Percentiles rank a stretch among this genome's conserved stretches.
These are phyloP conservation scores for Aptenodytes patagonicus DNA, from an alignment of 2,113 vertebrate species.

Conservation along the genomic window DNA sequence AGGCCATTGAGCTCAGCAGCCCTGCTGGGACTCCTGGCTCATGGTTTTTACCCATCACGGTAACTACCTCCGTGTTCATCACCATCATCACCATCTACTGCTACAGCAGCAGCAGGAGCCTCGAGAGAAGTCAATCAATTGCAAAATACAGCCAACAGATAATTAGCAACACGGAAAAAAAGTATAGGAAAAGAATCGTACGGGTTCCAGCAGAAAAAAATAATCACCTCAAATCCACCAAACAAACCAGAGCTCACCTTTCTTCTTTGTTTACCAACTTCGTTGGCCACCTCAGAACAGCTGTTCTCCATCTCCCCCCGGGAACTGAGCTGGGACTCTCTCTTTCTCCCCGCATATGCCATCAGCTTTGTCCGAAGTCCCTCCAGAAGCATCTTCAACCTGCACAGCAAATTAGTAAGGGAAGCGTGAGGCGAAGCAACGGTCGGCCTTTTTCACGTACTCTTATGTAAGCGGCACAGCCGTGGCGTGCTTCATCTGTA, in stretches of 20 bases:
- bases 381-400: conserved; percentile 80
- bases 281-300: background rate
- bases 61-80: background rate
- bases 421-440: background rate
- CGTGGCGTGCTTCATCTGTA: background rate
- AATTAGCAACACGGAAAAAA: background rate
- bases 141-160: background rate
- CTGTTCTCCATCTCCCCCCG: background rate
- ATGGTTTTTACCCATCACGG: background rate
- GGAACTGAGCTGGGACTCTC: background rate
- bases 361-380: conserved; percentile 76
- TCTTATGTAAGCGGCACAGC: background rate
- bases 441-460: background rate
- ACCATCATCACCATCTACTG: background rate
- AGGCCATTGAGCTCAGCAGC: background rate
- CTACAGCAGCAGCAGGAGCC: background rate
- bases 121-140: background rate
- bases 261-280: background rate
- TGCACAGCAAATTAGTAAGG: conserved; percentile 10
- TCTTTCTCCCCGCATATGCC: conserved; percentile 36
- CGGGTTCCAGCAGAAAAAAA: background rate
- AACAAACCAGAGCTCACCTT: background rate
- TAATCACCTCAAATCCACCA: background rate
- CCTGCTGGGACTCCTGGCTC: background rate
- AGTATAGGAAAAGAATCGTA: background rate